Evolutionary conservation across 2,888 invertebrate species (phyloP), one percentile per base, ranked within the genome.

Genomic region (Agrilus mali): DNA sequence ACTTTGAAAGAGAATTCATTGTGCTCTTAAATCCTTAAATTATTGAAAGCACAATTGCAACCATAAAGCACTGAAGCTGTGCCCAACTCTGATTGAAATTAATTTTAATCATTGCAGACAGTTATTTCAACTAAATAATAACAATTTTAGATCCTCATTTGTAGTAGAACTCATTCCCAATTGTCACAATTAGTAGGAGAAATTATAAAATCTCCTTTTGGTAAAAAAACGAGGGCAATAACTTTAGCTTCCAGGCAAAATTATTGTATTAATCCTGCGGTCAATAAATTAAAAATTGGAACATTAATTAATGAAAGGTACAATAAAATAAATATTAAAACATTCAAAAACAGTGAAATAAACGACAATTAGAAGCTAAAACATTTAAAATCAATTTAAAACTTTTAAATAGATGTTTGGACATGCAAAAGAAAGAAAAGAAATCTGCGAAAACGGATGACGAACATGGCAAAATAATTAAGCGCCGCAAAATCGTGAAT

Each of bases 81-180:
- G n/a, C n/a, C n/a, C n/a, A n/a, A n/a, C n/a, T n/a, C n/a, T n/a
- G n/a, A n/a, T n/a, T n/a, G n/a, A n/a, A n/a, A n/a, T n/a, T n/a
- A n/a, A n/a, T 14, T 39, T 20, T 36, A 12, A 4, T 36, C 27
- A 16, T 7, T 15, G 34, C 8, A 34, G 36, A 4, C 33, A 16
- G 22, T 14, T 22, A 37, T 38, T 14, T 35, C 2, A 8, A 13
- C 14, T n/a, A n/a, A 36, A 7, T 8, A 4, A 27, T 33, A 16
- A 44, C 58, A 53, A 44, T 67, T 67, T 32, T 68, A 88, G 84
- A 85, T 98, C 48, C 90, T 82, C 60, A 96, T 90, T 64, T 92
- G 93, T 63, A 95, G 94, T 50, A 77, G 98, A 55, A 98, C 98
- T 5, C 97, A 98, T 66, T 95, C 97, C 1, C 97, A 98, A 62